Conservation (phyloP, 2,797 vertebrate genomes). For the Xenentodon cancila region DNA sequence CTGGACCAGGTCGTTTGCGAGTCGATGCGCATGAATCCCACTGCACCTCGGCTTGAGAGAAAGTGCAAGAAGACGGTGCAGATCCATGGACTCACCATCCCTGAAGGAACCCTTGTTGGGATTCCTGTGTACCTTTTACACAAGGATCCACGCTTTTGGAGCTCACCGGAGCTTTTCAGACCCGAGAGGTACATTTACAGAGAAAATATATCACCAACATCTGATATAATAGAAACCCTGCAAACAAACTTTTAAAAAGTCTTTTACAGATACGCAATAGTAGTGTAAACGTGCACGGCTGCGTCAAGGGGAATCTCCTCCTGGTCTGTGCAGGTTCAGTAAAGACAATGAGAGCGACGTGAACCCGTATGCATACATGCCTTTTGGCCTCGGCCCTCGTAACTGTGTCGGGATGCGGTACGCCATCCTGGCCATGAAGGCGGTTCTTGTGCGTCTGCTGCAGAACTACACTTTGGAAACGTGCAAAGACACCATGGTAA, state of each 20-base stretch:
- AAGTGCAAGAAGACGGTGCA: conserved; percentile 76
- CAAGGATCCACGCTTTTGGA: conserved; percentile 65
- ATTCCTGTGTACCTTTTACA: conserved; percentile 71
- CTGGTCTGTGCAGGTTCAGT: conserved; percentile 81
- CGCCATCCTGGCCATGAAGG: conserved; percentile 82
- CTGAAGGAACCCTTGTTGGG: conserved; percentile 55
- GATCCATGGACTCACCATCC: conserved; percentile 70
- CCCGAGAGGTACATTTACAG: conserved; percentile 76
- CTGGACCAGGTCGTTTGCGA: conserved; percentile 78
- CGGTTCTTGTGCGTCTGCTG: conserved; percentile 69
- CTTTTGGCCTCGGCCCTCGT: conserved; percentile 87
- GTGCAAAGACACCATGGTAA: conserved; percentile 84
- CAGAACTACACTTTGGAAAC: conserved; percentile 82
- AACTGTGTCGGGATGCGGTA: conserved; percentile 90
- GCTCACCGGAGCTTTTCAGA: conserved; percentile 72
- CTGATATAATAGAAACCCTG: not conserved
- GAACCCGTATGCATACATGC: conserved; percentile 81
- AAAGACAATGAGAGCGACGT: conserved; percentile 77
- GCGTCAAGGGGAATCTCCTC: not conserved
- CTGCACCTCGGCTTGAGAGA: conserved; percentile 65
- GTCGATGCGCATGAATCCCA: conserved; percentile 65
- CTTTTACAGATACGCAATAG: no score
- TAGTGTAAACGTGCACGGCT: no score
- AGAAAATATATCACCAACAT: no score
- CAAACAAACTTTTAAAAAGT: no score